phyloP scores from a whole-genome alignment of 2,888 invertebrate species.

The Margaritifera margaritifera region DNA sequence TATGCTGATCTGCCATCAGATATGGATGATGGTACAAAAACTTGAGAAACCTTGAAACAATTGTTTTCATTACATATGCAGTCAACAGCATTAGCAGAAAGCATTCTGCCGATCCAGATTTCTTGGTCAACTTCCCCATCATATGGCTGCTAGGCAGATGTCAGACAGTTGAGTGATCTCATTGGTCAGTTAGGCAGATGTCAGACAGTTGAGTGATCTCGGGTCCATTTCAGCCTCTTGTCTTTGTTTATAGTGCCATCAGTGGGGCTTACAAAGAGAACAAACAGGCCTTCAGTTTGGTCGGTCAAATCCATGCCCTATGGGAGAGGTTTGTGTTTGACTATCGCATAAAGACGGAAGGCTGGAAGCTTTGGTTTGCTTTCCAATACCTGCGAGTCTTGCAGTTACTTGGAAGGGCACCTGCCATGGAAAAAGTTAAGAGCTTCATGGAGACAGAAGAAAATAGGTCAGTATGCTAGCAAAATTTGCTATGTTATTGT shows the following conservation, averaged over 20 bases:
- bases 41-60: no score
- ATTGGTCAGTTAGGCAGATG: no score
- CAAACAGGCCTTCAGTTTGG: conserved; percentile 31
- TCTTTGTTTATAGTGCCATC: conserved; percentile 57
- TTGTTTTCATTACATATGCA: no score
- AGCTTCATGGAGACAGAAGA: conserved; percentile 52
- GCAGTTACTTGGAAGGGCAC: conserved; percentile 56
- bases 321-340: conserved; percentile 61
- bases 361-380: conserved; percentile 52
- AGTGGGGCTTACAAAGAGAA: conserved; percentile 54
- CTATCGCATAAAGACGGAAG: conserved; percentile 54
- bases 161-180: no score
- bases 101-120: no score
- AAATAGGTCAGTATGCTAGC: conserved; percentile 45
- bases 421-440: conserved; percentile 54
- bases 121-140: no score
- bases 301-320: conserved; percentile 45
- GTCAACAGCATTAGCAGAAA: no score
- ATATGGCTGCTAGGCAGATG: no score
- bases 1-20: no score
- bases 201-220: no score
- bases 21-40: no score
- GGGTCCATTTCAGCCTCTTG: no score
- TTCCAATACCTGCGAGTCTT: conserved; percentile 53
- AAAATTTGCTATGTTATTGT: background rate